These are phyloP conservation scores for Glandiceps talaboti DNA, from an alignment of 53 echinoderm and acorn worm species.

Conservation along the genomic window DNA sequence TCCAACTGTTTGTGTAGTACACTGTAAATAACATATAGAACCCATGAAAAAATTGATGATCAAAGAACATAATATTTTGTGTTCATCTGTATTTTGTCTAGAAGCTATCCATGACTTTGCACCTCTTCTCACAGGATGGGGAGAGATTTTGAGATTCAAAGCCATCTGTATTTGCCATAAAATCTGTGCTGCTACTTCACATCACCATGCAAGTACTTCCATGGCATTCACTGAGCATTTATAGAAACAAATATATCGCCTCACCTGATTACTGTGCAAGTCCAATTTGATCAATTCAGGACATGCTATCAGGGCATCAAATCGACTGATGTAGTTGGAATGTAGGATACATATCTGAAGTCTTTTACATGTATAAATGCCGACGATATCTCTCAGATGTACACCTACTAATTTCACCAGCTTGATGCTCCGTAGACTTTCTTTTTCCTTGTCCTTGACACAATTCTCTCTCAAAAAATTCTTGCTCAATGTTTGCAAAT, in stretches of 20 bases:
- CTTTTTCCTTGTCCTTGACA: not conserved
- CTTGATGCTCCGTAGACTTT: conserved; percentile 29
- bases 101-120: too few species aligned
- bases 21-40: too few species aligned
- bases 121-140: too few species aligned
- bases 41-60: too few species aligned
- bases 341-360: conserved; percentile 69
- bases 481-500: conserved; percentile 36
- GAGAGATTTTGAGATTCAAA: too few species aligned
- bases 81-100: too few species aligned
- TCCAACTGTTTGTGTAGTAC: too few species aligned
- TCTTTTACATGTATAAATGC: conserved; percentile 38
- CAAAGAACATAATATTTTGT: too few species aligned
- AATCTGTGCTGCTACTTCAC: too few species aligned
- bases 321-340: conserved; percentile 67
- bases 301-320: conserved; percentile 57
- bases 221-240: too few species aligned
- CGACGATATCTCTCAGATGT: conserved; percentile 56
- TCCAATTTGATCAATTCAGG: conserved; percentile 56
- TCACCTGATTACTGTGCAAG: conserved; percentile 79
- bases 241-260: not conserved
- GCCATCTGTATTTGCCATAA: too few species aligned
- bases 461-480: not conserved
- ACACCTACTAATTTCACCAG: conserved; percentile 43
- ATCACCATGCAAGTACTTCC: too few species aligned